Evolutionary conservation across 30 jellyfish, hydroid and myxozoan species (phyloP).

Genomic region (Aurelia aurita complex sp. Pacific): DNA sequence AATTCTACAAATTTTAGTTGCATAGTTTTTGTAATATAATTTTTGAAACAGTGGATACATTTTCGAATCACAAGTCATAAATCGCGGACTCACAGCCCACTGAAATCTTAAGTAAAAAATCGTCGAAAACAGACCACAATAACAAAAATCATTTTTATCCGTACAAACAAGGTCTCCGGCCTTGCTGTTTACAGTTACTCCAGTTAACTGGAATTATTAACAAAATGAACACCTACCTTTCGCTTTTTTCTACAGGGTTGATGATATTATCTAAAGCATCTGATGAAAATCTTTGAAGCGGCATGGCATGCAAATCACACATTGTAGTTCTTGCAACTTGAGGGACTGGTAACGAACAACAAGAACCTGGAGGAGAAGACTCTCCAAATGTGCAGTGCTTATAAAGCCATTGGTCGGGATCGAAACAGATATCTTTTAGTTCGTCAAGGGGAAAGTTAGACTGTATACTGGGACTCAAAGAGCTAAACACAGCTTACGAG

Average conservation of each 20-base stretch:
- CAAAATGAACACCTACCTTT: conserved; percentile 4
- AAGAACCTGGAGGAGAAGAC: neutral
- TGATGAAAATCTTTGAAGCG: conserved; percentile 47
- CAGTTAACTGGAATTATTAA: too few species aligned
- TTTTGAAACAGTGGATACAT: too few species aligned
- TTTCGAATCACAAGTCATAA: too few species aligned
- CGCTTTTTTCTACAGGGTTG: conserved; percentile 19
- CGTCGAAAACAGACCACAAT: too few species aligned
- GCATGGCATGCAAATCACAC: conserved; percentile 47
- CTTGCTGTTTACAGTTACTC: too few species aligned
- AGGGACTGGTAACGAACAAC: conserved; percentile 45
- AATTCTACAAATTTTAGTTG: too few species aligned
- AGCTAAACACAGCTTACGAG: too few species aligned
- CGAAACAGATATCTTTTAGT: conserved; percentile 53
- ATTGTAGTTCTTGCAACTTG: conserved; percentile 16
- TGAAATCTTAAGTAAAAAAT: too few species aligned
- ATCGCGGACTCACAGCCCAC: too few species aligned
- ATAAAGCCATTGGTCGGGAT: conserved; percentile 57
- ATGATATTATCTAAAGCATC: conserved; percentile 26
- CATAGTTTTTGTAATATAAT: too few species aligned
- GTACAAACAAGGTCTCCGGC: too few species aligned
- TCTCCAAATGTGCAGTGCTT: conserved; percentile 37
- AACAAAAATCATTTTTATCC: too few species aligned
- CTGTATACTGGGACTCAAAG: neutral
- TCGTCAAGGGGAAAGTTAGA: neutral